Percentiles rank a stretch among this genome's conserved stretches.
phyloP scores from a whole-genome alignment of 2,113 vertebrate species.

The Damaliscus lunatus region DNA sequence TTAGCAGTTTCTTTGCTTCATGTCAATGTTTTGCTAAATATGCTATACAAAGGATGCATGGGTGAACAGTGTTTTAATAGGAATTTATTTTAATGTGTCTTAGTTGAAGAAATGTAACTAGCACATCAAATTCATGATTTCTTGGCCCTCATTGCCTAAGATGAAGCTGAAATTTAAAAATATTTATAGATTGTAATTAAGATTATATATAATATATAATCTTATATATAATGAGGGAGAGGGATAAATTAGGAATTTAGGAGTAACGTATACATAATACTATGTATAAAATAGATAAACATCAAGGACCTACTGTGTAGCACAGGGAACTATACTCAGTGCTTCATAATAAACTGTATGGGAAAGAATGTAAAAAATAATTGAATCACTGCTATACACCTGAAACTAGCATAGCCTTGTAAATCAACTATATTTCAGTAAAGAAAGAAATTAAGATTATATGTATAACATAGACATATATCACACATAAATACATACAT shows the following conservation, averaged over 20 bases:
- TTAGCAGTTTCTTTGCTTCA: neutral
- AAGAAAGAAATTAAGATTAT: neutral
- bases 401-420: too few species aligned
- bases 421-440: neutral
- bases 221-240: neutral
- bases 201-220: neutral
- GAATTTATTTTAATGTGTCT: constrained; percentile 16
- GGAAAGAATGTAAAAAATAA: neutral
- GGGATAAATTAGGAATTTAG: neutral
- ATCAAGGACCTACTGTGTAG: neutral
- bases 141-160: neutral
- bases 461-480: neutral
- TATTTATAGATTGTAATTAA: neutral
- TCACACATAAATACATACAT: neutral
- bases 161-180: neutral
- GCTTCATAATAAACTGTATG: neutral
- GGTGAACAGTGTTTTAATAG: neutral
- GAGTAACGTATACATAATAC: neutral
- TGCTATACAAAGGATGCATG: neutral
- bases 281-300: neutral
- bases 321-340: neutral
- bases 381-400: neutral
- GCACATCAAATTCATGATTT: neutral
- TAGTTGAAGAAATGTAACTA: neutral
- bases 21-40: neutral